Evolutionary conservation across 2,888 invertebrate species (phyloP).

Genomic region (Prionchulus punctatus): DNA sequence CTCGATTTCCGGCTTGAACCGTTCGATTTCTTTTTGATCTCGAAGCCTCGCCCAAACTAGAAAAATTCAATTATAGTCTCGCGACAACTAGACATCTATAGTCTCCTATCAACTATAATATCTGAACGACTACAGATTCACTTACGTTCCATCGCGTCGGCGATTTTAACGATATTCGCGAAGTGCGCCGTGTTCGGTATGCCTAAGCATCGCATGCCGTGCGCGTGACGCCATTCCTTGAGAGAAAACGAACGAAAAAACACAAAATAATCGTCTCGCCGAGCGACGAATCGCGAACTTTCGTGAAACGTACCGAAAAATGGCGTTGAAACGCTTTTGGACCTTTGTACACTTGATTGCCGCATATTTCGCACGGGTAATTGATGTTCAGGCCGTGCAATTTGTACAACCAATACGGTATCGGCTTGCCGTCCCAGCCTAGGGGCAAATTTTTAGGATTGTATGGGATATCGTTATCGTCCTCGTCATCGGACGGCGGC

Average conservation of each 20-base stretch:
- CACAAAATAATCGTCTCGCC: too few relatives aligned
- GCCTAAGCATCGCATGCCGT: slow-evolving; percentile 92
- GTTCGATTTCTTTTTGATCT: slow-evolving; percentile 76
- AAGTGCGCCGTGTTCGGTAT: slow-evolving; percentile 99
- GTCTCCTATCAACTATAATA: slow-evolving; percentile 18
- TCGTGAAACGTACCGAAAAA: slow-evolving; percentile 69
- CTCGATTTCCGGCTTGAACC: slow-evolving; percentile 73
- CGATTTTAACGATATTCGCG: slow-evolving; percentile 96
- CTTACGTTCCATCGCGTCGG: slow-evolving; percentile 81
- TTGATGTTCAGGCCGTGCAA: slow-evolving; percentile 94
- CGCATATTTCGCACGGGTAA: slow-evolving; percentile 97
- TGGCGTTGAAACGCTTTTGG: slow-evolving; percentile 98
- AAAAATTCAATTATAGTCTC: too few relatives aligned
- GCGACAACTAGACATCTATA: slow-evolving; percentile 5
- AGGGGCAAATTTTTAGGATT: slow-evolving; percentile 98
- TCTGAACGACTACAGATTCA: slow-evolving; percentile 23
- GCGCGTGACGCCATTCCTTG: slow-evolving; percentile 52
- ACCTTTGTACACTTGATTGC: slow-evolving; percentile 75
- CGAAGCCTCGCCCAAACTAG: slow-evolving; percentile 94
- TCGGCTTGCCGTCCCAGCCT: slow-evolving; percentile 84
- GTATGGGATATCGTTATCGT: slow-evolving; percentile 82
- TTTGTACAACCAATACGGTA: slow-evolving; percentile 96
- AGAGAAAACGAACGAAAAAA: slow-evolving; percentile 15
- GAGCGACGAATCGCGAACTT: too few relatives aligned
- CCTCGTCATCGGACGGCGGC: slow-evolving; percentile 39